These are phyloP conservation scores for Tridacna crocea DNA, from an alignment of 2,888 invertebrate genomes.

Conservation along the genomic window DNA sequence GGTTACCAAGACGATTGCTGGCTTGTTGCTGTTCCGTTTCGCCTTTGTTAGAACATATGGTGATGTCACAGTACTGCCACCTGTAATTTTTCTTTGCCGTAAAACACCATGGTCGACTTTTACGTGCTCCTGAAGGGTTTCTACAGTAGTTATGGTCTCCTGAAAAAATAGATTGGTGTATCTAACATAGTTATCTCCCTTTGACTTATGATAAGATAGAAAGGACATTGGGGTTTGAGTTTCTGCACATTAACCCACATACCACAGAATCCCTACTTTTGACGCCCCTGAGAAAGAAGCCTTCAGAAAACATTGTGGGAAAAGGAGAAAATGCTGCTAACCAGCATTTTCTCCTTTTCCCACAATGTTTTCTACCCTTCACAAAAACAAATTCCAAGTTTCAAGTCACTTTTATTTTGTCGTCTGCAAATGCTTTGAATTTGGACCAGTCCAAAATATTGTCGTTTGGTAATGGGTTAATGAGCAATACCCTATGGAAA, in stretches of 20 bases:
- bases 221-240: background rate
- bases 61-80: conserved; percentile 82
- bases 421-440: too few species aligned
- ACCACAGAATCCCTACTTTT: too few species aligned
- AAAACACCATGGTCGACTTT: conserved; percentile 87
- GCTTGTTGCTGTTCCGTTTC: background rate
- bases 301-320: too few species aligned
- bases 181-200: background rate
- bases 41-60: conserved; percentile 60
- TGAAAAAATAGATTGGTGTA: conserved; percentile 1
- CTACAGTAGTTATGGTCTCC: conserved; percentile 86
- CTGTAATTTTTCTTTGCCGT: conserved; percentile 69
- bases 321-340: too few species aligned
- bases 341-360: too few species aligned
- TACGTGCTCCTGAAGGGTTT: conserved; percentile 84
- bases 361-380: too few species aligned
- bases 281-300: too few species aligned
- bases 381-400: too few species aligned
- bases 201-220: background rate
- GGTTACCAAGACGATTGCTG: background rate
- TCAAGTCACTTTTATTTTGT: too few species aligned
- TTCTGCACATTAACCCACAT: background rate
- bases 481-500: too few species aligned
- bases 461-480: too few species aligned
- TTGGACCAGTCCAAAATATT: too few species aligned